These are phyloP conservation scores for Emys orbicularis DNA, from an alignment of 2,797 vertebrate genomes.

Conservation along the genomic window DNA sequence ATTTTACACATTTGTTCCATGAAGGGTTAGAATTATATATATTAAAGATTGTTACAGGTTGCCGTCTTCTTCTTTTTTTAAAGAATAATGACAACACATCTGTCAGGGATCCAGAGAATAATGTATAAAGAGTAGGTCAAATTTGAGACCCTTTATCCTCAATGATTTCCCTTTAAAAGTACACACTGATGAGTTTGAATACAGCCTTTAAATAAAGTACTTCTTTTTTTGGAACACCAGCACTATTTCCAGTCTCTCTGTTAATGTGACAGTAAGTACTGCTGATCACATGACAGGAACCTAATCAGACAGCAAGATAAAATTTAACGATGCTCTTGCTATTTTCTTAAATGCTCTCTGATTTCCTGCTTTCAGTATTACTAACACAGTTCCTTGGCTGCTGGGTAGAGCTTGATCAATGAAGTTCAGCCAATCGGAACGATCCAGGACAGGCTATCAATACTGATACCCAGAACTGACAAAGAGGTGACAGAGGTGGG, in stretches of 20 bases:
- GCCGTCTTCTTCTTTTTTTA: conserved; percentile 15
- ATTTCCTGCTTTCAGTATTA: background rate
- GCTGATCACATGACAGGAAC: conserved; percentile 15
- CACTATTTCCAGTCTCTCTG: background rate
- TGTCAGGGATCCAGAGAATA: background rate
- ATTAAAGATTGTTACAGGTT: conserved; percentile 38
- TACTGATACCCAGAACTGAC: conserved; percentile 8
- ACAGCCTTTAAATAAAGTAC: background rate
- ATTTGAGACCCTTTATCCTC: conserved; percentile 4
- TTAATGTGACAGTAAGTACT: background rate
- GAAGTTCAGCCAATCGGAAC: conserved; percentile 22
- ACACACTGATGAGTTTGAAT: background rate
- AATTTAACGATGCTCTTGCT: background rate
- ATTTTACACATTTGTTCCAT: background rate
- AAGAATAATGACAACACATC: background rate
- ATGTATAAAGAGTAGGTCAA: conserved; percentile 5
- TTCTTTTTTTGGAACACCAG: background rate
- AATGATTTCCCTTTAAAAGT: conserved; percentile 13
- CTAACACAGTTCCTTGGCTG: background rate
- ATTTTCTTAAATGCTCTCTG: background rate
- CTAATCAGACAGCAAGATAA: background rate
- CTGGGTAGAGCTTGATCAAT: background rate
- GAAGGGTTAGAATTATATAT: background rate
- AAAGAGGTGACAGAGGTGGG: background rate
- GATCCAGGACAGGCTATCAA: conserved; percentile 16